Base-by-base conservation (phyloP, 2,797 vertebrate genomes). In the Xenopus petersii region DNA sequence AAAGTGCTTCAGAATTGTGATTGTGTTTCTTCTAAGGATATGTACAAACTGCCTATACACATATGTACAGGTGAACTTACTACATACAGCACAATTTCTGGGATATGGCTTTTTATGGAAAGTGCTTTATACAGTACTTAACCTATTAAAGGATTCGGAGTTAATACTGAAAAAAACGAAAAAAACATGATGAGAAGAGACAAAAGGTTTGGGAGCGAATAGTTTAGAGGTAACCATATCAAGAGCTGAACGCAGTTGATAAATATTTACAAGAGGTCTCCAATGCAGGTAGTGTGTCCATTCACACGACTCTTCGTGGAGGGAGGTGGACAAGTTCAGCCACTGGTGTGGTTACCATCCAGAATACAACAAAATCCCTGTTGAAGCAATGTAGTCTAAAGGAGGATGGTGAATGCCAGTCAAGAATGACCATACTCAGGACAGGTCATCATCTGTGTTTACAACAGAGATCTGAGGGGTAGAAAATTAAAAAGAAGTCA, bases 1-100 rank as follows among this genome's bases (percentile, higher is more conserved):
- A 98, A 99, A 98, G 96, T 98, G 97, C 96, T 95, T 93, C 83
- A 90, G 88, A 93, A 91, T 91, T 95, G 94, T 95, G 94, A 95
- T 95, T 90, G 91, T 89, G 70, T 70, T 49, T 42, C 77, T 78
- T 60, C 24, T 87, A 84, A 81, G 85, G 88, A 84, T 95, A 95
- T 97, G 86, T 97, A 97, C 95, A 98, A 82, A 75, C 87, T 87
- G 71, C 84, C 84, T 90, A 90, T 95, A 91, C 89, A 94, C 86
- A 82, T 96, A 94, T 92, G 87, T 92, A 88, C 89, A 93, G 85
- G 86, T 91, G 88, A 67, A 83, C 90, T 83, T 75, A 83, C 83
- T 74, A 74, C 87, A 86, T 82, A 88, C 82, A 88, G 81, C 82
- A 83, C 85, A 89, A 76, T 84, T 84, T 84, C 87, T 91, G 86